Evolutionary conservation across 2,797 vertebrate genomes (phyloP).

Genomic region (Remorina albescens): DNA sequence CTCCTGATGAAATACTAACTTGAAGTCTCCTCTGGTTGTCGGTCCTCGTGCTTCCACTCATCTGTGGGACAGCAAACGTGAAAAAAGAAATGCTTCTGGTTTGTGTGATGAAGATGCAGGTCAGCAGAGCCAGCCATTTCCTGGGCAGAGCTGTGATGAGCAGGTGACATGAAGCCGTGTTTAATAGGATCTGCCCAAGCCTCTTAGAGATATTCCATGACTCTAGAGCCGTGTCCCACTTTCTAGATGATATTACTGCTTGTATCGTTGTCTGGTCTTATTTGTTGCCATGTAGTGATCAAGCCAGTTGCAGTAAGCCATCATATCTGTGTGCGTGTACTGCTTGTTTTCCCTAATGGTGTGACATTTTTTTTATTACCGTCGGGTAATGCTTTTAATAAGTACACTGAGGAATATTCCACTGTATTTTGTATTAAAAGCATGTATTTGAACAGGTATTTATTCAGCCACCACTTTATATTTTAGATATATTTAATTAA

Average conservation of each 20-base stretch:
- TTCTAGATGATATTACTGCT: constrained; percentile 52
- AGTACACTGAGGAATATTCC: constrained; percentile 7
- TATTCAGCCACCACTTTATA: constrained; percentile 28
- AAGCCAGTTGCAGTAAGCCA: constrained; percentile 16
- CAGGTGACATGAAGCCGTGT: constrained; percentile 77
- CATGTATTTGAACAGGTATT: constrained; percentile 29
- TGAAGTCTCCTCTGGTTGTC: constrained; percentile 10
- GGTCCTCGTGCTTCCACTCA: constrained; percentile 19
- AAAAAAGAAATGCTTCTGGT: constrained; percentile 12
- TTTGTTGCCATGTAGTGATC: constrained; percentile 39
- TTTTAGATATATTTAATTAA: constrained; percentile 48
- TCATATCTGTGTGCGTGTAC: constrained; percentile 2
- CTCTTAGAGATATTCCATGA: constrained; percentile 79
- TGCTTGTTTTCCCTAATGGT: constrained; percentile 31
- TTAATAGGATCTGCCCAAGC: constrained; percentile 84
- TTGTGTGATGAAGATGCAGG: constrained; percentile 46
- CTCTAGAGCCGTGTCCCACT: constrained; percentile 77
- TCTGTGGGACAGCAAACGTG: constrained; percentile 8
- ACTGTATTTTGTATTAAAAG: constrained; percentile 20
- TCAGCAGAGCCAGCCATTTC: constrained; percentile 60
- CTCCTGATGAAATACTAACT: constrained; percentile 43
- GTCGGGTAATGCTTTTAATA: constrained; percentile 28
- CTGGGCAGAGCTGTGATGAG: constrained; percentile 67
- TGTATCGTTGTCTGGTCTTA: constrained; percentile 32
- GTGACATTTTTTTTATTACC: constrained; percentile 32